Percentiles rank a stretch among this genome's conserved stretches.
These are phyloP conservation scores for chimpanzee (Pan troglodytes) DNA, from an alignment of 2,113 vertebrate genomes.

Conservation along the genomic window NHGRI_mPanTro3-v2.1_pri NC_072408.2:91108501-91109000, in stretches of 20 bases:
- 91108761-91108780: background rate
- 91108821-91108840: background rate
- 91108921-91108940: background rate
- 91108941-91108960: constrained; percentile 32
- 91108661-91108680: background rate
- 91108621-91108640: background rate
- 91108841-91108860: background rate
- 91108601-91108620: background rate
- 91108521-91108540: background rate
- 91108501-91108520: background rate
- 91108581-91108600: background rate
- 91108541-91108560: background rate
- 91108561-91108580: background rate
- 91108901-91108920: background rate
- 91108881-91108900: background rate
- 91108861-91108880: background rate
- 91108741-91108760: background rate
- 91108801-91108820: background rate
- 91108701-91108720: background rate
- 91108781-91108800: background rate
- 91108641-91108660: background rate
- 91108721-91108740: background rate
- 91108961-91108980: constrained; percentile 37
- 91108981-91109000: background rate
- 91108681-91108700: background rate